phyloP scores from a whole-genome alignment of 92 coral and sea anemone species.

The Montipora capitata region DNA sequence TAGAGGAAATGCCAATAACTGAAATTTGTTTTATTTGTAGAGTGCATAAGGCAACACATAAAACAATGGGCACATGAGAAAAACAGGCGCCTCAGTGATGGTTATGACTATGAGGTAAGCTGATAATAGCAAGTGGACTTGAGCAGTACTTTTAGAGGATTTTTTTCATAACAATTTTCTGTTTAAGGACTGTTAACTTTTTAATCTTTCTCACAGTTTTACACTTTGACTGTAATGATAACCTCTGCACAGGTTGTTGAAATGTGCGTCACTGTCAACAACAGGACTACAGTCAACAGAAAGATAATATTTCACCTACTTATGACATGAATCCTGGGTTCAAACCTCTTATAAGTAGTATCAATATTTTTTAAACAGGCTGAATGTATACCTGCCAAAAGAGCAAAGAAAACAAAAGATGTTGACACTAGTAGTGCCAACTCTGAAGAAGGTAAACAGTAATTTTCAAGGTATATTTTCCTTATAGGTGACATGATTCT shows the following conservation, averaged over 20 bases:
- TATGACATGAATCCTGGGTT: not conserved
- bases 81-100: constrained; percentile 60
- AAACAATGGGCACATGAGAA: constrained; percentile 73
- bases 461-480: not conserved
- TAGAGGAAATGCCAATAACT: not conserved
- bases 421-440: not conserved
- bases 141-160: not conserved
- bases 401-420: constrained; percentile 32
- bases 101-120: constrained; percentile 74
- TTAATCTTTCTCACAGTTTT: not conserved
- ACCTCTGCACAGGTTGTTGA: not conserved
- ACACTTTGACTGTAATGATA: not conserved
- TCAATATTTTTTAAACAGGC: constrained; percentile 15
- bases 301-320: not conserved
- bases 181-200: not conserved
- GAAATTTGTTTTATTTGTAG: constrained; percentile 26
- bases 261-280: not conserved
- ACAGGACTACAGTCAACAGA: not conserved
- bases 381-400: constrained; percentile 36
- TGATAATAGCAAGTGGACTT: not conserved
- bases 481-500: not conserved
- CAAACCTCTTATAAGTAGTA: not conserved
- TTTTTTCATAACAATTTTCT: not conserved
- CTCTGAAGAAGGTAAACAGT: not conserved
- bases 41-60: constrained; percentile 59